Percentiles rank a stretch among this genome's conserved stretches.
Evolutionary conservation across 1,140 invertebrate species (phyloP).

Genomic region (Phocides pigmalion): DNA sequence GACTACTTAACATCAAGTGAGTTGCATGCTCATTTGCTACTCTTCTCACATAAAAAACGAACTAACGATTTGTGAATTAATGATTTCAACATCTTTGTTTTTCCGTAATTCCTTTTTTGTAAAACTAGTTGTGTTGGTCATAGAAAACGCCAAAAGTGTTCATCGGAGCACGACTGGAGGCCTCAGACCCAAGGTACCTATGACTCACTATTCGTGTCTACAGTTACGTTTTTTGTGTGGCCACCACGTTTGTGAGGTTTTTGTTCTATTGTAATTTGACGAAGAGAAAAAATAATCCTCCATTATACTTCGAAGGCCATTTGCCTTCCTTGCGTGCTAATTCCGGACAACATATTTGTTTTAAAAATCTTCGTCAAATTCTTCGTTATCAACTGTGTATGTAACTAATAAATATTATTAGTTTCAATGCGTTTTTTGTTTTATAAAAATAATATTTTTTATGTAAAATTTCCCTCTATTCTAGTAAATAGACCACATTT

Average conservation of each 20-base stretch:
- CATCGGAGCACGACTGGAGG: constrained; percentile 61
- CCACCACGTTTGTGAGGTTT: constrained; percentile 13
- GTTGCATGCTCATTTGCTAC: too few species aligned
- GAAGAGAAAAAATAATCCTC: constrained; percentile 14
- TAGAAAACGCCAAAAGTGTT: constrained; percentile 35
- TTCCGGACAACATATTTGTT: constrained; percentile 1
- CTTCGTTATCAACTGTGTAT: not conserved
- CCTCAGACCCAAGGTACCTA: constrained; percentile 32
- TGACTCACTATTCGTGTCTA: constrained; percentile 18
- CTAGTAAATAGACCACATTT: too few species aligned
- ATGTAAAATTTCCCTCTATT: too few species aligned
- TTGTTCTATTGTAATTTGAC: constrained; percentile 34
- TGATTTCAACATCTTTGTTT: too few species aligned
- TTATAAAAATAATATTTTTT: too few species aligned
- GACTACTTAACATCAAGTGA: too few species aligned
- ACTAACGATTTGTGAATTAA: too few species aligned
- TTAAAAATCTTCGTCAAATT: not conserved
- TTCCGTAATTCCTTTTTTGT: not conserved
- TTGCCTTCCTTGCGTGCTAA: constrained; percentile 20
- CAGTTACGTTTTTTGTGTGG: constrained; percentile 21
- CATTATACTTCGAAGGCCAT: constrained; percentile 25
- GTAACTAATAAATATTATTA: too few species aligned
- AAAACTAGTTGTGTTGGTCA: not conserved
- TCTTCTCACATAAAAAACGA: too few species aligned
- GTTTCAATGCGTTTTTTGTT: too few species aligned